Conservation (phyloP, 2,113 vertebrate genomes). For the Proterorhinus semilunaris region DNA sequence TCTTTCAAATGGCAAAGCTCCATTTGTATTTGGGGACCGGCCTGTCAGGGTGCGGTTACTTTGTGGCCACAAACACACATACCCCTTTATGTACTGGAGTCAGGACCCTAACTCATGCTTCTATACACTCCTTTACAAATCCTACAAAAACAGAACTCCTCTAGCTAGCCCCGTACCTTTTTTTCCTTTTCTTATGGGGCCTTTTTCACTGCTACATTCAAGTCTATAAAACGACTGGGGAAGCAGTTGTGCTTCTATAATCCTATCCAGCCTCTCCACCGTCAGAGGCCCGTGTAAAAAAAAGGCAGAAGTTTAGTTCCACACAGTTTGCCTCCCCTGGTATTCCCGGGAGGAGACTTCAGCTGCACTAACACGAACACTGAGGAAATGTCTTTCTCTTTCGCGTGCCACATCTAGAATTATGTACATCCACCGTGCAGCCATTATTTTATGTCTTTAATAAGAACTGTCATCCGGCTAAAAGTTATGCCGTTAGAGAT, state of each 20-base stretch:
- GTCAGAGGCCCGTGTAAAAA: slow-evolving; percentile 45
- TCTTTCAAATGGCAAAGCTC: slow-evolving; percentile 15
- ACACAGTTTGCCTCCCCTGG: slow-evolving; percentile 38
- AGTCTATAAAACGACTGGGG: slow-evolving; percentile 54
- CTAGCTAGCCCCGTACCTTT: slow-evolving; percentile 13
- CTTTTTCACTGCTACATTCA: slow-evolving; percentile 51
- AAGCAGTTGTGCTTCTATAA: slow-evolving; percentile 54
- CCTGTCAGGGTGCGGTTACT: slow-evolving; percentile 28
- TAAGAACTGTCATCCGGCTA: slow-evolving; percentile 44
- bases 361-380: slow-evolving; percentile 28
- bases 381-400: slow-evolving; percentile 28
- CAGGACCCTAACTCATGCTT: slow-evolving; percentile 46
- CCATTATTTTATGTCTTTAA: slow-evolving; percentile 23
- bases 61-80: slow-evolving; percentile 18
- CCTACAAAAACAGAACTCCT: slow-evolving; percentile 33
- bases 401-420: slow-evolving; percentile 20
- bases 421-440: slow-evolving; percentile 22
- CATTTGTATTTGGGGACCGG: neutral
- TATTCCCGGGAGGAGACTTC: slow-evolving; percentile 26
- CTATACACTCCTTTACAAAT: slow-evolving; percentile 40
- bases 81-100: slow-evolving; percentile 36
- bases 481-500: slow-evolving; percentile 24
- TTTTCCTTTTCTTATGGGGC: slow-evolving; percentile 25
- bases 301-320: slow-evolving; percentile 34
- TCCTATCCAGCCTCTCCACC: slow-evolving; percentile 49